Conservation (phyloP, 2,113 vertebrate genomes). For the Cephalopterus ornatus region DNA sequence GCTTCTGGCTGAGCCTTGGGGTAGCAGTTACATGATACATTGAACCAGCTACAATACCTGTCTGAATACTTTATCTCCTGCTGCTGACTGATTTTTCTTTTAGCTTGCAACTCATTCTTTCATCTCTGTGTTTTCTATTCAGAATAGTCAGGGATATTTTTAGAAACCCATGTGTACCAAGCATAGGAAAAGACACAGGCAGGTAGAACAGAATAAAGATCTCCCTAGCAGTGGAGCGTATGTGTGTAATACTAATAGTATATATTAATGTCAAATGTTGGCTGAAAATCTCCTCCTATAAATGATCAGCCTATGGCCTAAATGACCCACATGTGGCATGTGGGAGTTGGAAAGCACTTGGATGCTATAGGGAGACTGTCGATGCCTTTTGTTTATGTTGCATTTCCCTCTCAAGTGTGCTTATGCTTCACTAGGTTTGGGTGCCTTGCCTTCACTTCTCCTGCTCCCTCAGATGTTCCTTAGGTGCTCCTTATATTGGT, state of each 20-base stretch:
- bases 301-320: constrained; percentile 12
- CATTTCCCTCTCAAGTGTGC: constrained; percentile 33
- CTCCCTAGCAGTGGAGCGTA: background rate
- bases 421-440: background rate
- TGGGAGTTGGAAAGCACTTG: constrained; percentile 38
- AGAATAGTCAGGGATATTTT: background rate
- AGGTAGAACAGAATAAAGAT: background rate
- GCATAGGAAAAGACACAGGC: background rate
- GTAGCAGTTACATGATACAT: background rate
- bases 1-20: background rate
- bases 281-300: background rate
- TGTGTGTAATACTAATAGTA: background rate
- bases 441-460: background rate
- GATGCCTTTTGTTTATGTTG: constrained; percentile 62
- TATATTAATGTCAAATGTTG: background rate
- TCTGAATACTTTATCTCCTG: background rate
- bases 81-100: background rate
- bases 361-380: background rate
- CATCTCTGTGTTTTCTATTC: background rate
- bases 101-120: background rate
- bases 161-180: background rate
- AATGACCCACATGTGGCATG: constrained; percentile 1
- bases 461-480: background rate
- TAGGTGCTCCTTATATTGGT: constrained; percentile 21
- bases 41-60: background rate